Evolutionary conservation across 2,113 vertebrate genomes (phyloP), one percentile per base, ranked within the genome.

Genomic region (Rhinichthys klamathensis): DNA sequence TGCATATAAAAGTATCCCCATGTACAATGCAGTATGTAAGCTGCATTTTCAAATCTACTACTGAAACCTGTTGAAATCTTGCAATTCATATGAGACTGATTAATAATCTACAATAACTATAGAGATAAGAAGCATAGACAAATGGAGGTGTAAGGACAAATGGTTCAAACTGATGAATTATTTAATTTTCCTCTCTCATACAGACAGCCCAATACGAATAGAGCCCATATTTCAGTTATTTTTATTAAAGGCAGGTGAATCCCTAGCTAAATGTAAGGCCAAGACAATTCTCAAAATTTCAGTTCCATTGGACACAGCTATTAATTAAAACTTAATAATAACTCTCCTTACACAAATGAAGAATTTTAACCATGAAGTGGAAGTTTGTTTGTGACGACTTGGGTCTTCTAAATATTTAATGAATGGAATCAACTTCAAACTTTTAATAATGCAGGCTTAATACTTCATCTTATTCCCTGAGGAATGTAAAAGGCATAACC

Each of bases 321-420:
- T 75, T 61, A 82, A 30, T 82, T 25, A 74, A 86, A 86, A 81
- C 18, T 73, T 49, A 80, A 80, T 73, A 49, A 49, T 86, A 54
- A 49, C 51, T 35, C 60, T 76, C n/a, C 30, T 56, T 32, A 38
- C 30, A 32, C 30, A 60, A 60, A 60, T 60, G 4, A 78, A 56
- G 23, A 49, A 49, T 73, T 80, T 60, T 58, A 72, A 72, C n/a
- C 25, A 13, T 27, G 5, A 72, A 23, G 30, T 30, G 30, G 30
- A 30, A 30, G 30, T 30, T 30, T 30, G 30, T 30, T 30, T 30
- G 32, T 84, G 44, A 61, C 32, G 21, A 46, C 2, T 61, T 23
- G 30, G 23, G n/a, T 30, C 13, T 78, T 49, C 23, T 80, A 65
- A 80, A 84, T 44, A 7, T 80, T 80, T 80, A 30, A 87, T 56